A percentile compares a stretch with the other conserved stretches of the same genome.
These are phyloP conservation scores for Percopsis transmontana DNA, from an alignment of 2,113 vertebrate genomes.

Conservation along the genomic window DNA sequence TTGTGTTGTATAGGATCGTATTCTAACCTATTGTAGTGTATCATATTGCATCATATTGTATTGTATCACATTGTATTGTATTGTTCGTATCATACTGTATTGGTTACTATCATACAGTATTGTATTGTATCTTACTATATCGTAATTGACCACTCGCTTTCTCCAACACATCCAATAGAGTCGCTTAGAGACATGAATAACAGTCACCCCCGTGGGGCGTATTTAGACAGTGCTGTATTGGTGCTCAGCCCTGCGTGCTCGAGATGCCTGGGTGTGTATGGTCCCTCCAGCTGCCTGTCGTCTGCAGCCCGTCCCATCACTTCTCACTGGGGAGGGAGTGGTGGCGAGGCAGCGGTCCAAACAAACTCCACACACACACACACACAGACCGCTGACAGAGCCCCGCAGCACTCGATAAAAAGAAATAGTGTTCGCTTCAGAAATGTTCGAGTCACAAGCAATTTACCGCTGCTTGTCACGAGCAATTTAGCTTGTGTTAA, in stretches of 20 bases:
- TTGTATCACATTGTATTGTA: no score
- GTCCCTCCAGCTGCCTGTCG: conserved; percentile 61
- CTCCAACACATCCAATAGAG: neutral
- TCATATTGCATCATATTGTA: no score
- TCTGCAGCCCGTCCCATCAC: conserved; percentile 43
- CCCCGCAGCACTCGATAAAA: conserved; percentile 44
- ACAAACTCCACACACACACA: conserved; percentile 25
- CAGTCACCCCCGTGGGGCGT: conserved; percentile 56
- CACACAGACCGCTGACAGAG: neutral
- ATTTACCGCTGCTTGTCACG: conserved; percentile 5
- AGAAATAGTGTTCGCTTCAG: conserved; percentile 43
- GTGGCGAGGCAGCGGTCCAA: conserved; percentile 34
- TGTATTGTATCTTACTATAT: no score
- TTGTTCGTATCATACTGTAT: no score
- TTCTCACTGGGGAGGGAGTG: conserved; percentile 33
- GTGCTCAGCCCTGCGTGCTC: conserved; percentile 63
- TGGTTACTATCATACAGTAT: no score
- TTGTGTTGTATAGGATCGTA: no score
- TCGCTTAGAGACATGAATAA: conserved; percentile 16
- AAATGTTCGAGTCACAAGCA: conserved; percentile 46
- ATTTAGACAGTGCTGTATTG: conserved; percentile 65
- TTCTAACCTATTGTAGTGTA: no score
- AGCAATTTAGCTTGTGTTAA: conserved; percentile 13
- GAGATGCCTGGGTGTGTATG: conserved; percentile 68
- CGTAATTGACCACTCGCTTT: neutral